Conservation (phyloP, 2,797 vertebrate species). For the Malurus splendens region DNA sequence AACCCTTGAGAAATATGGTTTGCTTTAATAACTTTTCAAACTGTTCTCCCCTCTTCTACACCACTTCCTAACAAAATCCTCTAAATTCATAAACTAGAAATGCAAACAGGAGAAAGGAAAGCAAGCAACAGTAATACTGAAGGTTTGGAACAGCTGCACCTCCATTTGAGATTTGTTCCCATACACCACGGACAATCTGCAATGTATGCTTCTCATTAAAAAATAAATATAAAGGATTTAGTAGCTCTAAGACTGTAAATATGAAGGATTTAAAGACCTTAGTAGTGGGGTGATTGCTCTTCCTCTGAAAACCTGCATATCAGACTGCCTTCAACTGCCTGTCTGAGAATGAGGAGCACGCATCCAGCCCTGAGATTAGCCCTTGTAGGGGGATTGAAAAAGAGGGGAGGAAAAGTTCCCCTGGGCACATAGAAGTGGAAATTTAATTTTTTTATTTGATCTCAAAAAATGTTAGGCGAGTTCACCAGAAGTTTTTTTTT, state of each 20-base stretch:
- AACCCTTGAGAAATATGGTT: background rate
- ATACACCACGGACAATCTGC: background rate
- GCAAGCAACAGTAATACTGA: background rate
- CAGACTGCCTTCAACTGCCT: background rate
- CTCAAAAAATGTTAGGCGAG: background rate
- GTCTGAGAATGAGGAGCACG: background rate
- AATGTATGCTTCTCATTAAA: background rate
- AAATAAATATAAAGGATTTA: slow-evolving; percentile 20
- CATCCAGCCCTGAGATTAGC: slow-evolving; percentile 3
- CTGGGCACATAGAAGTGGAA: background rate
- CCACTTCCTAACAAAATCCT: background rate
- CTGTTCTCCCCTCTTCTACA: background rate
- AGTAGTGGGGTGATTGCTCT: background rate
- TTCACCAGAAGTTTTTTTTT: background rate
- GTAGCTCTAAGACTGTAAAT: background rate
- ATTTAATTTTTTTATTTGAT: background rate
- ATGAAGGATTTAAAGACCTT: background rate
- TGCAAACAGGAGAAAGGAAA: background rate
- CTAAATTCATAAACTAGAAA: background rate
- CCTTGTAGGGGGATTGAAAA: background rate
- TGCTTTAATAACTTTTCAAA: background rate
- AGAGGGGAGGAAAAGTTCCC: background rate
- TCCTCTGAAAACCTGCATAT: background rate
- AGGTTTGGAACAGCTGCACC: background rate
- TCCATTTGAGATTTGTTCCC: background rate